Base-by-base conservation (phyloP, 2,797 vertebrate genomes). In the Anas flavirostris region DNA sequence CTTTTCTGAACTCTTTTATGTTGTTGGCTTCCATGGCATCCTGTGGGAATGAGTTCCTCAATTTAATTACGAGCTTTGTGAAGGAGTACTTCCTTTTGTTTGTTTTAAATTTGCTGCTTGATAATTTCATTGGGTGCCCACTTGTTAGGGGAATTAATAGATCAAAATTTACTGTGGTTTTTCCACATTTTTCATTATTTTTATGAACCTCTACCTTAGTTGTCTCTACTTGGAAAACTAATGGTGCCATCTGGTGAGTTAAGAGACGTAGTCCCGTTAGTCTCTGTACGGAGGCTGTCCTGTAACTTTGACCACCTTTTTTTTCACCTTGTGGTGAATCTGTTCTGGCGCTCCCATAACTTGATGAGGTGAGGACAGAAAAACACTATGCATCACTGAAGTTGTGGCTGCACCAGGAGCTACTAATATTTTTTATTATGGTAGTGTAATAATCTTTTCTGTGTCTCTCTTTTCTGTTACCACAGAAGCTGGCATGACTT, bases 41-140 rank as follows among this genome's bases (percentile, higher is more conserved):
- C 88, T 94, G 88, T 88, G 66, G 55, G 85, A 88, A 13, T 35
- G 55, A 90, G 59, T 86, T 90, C 82, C 74, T 59, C 66, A 86
- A 94, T 94, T 86, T 63, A 79, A 95, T 93, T 94, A 91, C 1
- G 18, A 55, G 76, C 86, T 94, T 88, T 83, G 82, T 95, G 91
- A 91, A 88, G 70, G 76, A 90, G 77, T 69, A 60, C 63, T 95
- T 96, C 90, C 94, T 94, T 91, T 83, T 55, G 52, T 90, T 96
- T 91, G 82, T 78, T 95, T 90, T 83, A 76, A 91, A 59, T 88
- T 48, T 91, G 74, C 90, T 93, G 74, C 46, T 31, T 63, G 82
- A 46, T 96, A 93, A 95, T 96, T 95, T 95, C 82, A 93, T 94
- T 94, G 88, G 69, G 15, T 86, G 46, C 55, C 69, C 0, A 3